phyloP scores from a whole-genome alignment of 1,140 invertebrate species.

The Cherax destructor region DNA sequence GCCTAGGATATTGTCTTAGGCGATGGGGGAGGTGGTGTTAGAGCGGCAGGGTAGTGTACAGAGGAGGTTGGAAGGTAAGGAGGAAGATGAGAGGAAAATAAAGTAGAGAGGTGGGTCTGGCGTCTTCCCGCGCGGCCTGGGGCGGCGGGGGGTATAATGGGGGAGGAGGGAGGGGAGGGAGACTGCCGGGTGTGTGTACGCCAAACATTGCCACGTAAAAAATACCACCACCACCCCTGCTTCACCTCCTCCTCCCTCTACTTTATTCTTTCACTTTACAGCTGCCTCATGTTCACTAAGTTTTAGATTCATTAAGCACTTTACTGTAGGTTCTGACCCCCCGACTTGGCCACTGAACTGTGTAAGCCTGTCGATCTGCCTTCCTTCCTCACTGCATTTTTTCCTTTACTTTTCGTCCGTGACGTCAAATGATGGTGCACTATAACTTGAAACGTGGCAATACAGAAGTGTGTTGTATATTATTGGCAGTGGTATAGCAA shows the following conservation, averaged over 20 bases:
- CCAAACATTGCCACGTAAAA: conserved; percentile 68
- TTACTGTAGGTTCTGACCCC: too few relatives aligned
- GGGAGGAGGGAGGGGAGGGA: neutral
- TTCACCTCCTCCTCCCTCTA: conserved; percentile 12
- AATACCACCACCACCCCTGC: conserved; percentile 19
- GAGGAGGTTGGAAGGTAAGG: too few relatives aligned
- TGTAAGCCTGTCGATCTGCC: too few relatives aligned
- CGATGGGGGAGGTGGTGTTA: too few relatives aligned
- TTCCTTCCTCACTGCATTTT: neutral
- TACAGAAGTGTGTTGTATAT: neutral
- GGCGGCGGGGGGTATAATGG: conserved; percentile 20
- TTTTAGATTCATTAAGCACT: too few relatives aligned
- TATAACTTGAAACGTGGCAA: neutral
- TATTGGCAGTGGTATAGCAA: neutral
- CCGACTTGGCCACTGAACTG: neutral
- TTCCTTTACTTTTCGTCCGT: neutral
- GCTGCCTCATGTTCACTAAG: too few relatives aligned
- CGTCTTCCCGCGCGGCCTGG: conserved; percentile 64
- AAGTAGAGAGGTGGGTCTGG: conserved; percentile 59
- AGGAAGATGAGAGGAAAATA: neutral
- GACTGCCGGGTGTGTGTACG: conserved; percentile 59
- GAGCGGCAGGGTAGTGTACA: too few relatives aligned
- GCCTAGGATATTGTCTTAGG: neutral
- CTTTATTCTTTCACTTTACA: neutral
- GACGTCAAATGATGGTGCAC: neutral